Evolutionary conservation across 2,113 vertebrate species (phyloP).

Genomic region (Neotoma lepida): DNA sequence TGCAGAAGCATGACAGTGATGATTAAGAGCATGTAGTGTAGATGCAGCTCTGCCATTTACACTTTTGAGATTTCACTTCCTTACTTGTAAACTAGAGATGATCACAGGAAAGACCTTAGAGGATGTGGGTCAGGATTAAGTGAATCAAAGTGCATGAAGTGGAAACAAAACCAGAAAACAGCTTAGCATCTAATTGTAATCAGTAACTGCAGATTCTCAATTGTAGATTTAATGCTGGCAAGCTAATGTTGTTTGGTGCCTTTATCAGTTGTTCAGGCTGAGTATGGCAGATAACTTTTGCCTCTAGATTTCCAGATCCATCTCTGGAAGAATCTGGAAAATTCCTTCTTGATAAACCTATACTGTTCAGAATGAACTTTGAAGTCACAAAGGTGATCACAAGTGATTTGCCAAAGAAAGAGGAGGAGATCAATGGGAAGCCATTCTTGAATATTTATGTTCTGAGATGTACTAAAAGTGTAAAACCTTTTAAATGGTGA

Average conservation of each 20-base stretch:
- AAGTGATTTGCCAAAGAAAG: conserved; percentile 42
- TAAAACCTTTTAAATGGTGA: conserved; percentile 52
- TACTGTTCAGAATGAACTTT: conserved; percentile 16
- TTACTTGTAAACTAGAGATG: conserved; percentile 32
- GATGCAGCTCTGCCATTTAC: conserved; percentile 5
- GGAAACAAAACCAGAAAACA: not conserved
- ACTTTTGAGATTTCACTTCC: conserved; percentile 51
- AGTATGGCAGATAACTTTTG: conserved; percentile 9
- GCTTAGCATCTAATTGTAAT: not conserved
- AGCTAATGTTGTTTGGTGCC: not conserved
- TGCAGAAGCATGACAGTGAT: not conserved
- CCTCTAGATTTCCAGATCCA: conserved; percentile 52
- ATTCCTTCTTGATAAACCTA: not conserved
- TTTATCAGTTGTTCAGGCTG: conserved; percentile 10
- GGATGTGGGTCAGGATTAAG: not conserved
- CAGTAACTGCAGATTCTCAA: not conserved
- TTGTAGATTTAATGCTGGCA: conserved; percentile 20
- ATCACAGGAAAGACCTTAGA: conserved; percentile 14
- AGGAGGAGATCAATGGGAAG: conserved; percentile 33
- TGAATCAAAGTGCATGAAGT: conserved; percentile 8
- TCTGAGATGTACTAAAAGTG: conserved; percentile 36
- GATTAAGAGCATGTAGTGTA: not conserved
- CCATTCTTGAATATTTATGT: conserved; percentile 18
- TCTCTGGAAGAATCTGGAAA: conserved; percentile 53
- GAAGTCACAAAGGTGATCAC: not conserved